Base-by-base conservation (phyloP, 1,140 invertebrate species). In the Ceratina calcarata region DNA sequence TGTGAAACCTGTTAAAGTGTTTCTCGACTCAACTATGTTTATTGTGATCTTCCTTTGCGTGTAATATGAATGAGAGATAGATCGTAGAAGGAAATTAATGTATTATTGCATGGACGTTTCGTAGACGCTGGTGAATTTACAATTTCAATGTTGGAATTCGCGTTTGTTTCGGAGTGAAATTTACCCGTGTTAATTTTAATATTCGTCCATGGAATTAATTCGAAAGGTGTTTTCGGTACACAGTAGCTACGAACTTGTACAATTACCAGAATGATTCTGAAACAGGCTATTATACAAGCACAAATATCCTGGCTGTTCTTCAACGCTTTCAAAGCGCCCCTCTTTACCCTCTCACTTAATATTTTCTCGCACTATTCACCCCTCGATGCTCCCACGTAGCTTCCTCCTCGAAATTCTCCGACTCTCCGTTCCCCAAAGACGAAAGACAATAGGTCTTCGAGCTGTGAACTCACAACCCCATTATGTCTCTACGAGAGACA, bases 341-440 rank as follows among this genome's bases (percentile, higher is more conserved):
- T 27, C 22, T 27, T 68, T 27, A 53, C 22, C 49, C 22, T 68
- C 49, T 53, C 66, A n/a, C 66, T 68, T 68, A 68, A 68, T 68
- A 68, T 68, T 68, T 22, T 53, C 49, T 15, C 66, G 66, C 66
- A 7, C 22, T 68, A n/a, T 68, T 68, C 49, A 53, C 45, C 16
- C 20, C 49, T 18, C 3, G 22, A 45, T 37, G 18, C 22, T 20
- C 49, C 22, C n/a, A 20, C 49, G 22, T 27, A 53, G 37, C 22
- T 53, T 24, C 66, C 45, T 53, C 16, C 16, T 24, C 15, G 24
- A 68, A 68, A 51, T 22, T 68, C 66, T 67, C 65, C 12, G 49
- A 67, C 45, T 24, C 22, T 49, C 16, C 8, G 16, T 68, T 68
- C 49, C 66, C 53, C 66, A 68, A 68, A 68, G 66, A 68, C 49